phyloP scores from a whole-genome alignment of 1,140 invertebrate genomes.

The Galleria mellonella region DNA sequence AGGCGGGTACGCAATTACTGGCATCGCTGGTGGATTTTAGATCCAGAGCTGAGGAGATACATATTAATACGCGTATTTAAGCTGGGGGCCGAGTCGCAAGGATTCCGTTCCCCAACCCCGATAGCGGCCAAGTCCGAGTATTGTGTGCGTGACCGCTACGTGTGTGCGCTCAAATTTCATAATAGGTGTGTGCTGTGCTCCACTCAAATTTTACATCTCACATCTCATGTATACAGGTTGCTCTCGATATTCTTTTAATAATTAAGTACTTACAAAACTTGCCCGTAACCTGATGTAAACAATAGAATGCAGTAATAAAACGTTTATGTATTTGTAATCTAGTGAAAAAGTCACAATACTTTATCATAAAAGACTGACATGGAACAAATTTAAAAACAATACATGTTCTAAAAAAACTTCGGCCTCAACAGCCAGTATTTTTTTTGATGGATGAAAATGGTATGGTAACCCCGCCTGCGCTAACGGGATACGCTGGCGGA shows the following conservation, averaged over 20 bases:
- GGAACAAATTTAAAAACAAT: too few species aligned
- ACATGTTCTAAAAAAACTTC: too few species aligned
- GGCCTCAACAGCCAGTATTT: too few species aligned
- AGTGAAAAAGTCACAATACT: too few species aligned
- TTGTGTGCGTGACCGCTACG: constrained; percentile 34
- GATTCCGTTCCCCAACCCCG: constrained; percentile 33
- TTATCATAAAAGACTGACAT: too few species aligned
- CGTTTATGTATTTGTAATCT: too few species aligned
- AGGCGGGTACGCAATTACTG: constrained; percentile 27
- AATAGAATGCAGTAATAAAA: too few species aligned
- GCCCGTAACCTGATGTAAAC: too few species aligned
- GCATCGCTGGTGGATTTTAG: constrained; percentile 2
- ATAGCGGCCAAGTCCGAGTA: constrained; percentile 57
- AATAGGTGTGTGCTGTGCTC: constrained; percentile 59
- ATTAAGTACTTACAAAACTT: too few species aligned
- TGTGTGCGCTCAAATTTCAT: constrained; percentile 60
- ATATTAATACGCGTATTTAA: constrained; percentile 70
- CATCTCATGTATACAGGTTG: constrained; percentile 52
- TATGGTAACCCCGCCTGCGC: too few species aligned
- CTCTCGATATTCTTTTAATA: neutral
- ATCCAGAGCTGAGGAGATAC: constrained; percentile 46
- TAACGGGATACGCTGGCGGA: too few species aligned
- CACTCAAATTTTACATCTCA: constrained; percentile 69
- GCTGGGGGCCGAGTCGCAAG: constrained; percentile 50
- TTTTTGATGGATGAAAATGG: too few species aligned